Base-by-base conservation (phyloP, 1,140 invertebrate genomes). In the Neoseiulus cucumeris region DNA sequence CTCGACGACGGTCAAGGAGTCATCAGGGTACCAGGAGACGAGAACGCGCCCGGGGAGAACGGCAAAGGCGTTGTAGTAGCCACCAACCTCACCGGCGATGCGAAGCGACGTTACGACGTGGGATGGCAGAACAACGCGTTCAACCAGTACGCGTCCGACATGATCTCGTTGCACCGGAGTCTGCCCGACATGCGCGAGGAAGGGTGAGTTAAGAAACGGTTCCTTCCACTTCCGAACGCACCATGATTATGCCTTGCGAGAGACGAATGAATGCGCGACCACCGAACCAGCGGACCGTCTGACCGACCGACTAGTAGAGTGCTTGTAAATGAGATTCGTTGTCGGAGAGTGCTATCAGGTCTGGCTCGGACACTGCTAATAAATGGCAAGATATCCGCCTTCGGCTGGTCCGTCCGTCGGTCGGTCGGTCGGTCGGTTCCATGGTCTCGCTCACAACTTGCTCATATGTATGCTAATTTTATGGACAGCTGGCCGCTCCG, bases 61-160 rank as follows among this genome's bases (percentile, higher is more conserved):
- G 92, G 92, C 22, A 84, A 85, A 75, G 83, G 89, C 0, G 89
- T 96, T 0, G 77, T 83, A 7, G 77, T 96, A 65, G 87, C 51
- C 4, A 33, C 51, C 1, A 59, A 59, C 9, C 9, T 59, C 2
- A 59, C 25, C 17, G 51, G 51, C 12, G 51, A 59, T 17, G 51
- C 51, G 14, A 59, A 59, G 22, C 51, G 51, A 25, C 25, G 51
- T 65, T 91, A 93, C 22, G 88, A 95, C 68, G 84, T 91, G 68
- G 94, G 95, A 14, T 98, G 92, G 90, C 79, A 86, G 73, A 91
- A 93, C 72, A 98, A 99, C 77, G 94, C 93, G 6, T 98, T 98
- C 77, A 99, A 98, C 81, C 91, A 98, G 76, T 98, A 97, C 74
- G 89, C 84, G 67, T 95, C 91, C 74, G 94, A 98, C 79, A 81